Evolutionary conservation across 2,797 vertebrate species (phyloP).

Genomic region (Strix occidentalis): DNA sequence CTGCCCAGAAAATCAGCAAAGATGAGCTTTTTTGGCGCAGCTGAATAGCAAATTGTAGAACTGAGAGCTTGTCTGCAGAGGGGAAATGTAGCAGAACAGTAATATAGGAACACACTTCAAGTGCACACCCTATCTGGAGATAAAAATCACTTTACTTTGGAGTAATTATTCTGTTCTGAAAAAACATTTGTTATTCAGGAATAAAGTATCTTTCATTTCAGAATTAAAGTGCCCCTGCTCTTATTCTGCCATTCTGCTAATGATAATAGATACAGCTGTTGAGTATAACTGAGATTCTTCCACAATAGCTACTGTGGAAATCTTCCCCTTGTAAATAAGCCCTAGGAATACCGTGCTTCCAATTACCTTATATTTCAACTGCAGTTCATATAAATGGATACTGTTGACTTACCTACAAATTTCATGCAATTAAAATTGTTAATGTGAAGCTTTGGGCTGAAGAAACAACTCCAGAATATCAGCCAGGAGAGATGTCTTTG

Average conservation of each 20-base stretch:
- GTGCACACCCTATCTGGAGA: not conserved
- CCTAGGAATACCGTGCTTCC: not conserved
- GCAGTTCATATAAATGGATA: not conserved
- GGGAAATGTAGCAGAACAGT: conserved; percentile 7
- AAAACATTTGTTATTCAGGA: not conserved
- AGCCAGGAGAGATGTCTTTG: not conserved
- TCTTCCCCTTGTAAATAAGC: not conserved
- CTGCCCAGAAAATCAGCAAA: not conserved
- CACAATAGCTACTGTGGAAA: not conserved
- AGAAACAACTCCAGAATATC: not conserved
- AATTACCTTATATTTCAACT: not conserved
- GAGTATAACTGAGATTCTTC: not conserved
- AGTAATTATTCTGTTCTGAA: not conserved
- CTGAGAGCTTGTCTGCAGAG: not conserved
- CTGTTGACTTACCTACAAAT: not conserved
- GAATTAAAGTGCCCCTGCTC: not conserved
- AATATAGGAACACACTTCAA: not conserved
- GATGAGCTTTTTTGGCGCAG: not conserved
- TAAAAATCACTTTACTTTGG: not conserved
- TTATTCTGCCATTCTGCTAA: not conserved
- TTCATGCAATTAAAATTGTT: conserved; percentile 2
- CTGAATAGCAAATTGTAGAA: not conserved
- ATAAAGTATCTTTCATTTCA: not conserved
- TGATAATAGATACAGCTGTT: not conserved
- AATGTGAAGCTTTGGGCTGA: not conserved